Evolutionary conservation across 2,113 vertebrate species (phyloP).

Genomic region (Noturus placidus): DNA sequence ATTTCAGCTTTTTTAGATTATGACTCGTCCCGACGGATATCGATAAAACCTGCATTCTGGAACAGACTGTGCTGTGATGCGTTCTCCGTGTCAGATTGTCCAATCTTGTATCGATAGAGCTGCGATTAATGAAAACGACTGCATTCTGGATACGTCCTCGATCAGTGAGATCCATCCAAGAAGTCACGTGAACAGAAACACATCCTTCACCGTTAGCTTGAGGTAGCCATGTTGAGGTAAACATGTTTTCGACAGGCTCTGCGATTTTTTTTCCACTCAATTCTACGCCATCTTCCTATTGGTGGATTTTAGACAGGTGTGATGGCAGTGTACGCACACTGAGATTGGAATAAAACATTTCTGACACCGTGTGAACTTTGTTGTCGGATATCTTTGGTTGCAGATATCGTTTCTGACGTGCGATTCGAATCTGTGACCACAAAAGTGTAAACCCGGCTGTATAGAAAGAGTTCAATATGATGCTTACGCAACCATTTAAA

Average conservation of each 20-base stretch:
- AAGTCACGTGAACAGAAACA: background rate
- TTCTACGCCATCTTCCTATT: background rate
- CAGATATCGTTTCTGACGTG: background rate
- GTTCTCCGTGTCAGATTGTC: background rate
- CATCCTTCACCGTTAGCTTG: background rate
- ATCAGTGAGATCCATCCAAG: background rate
- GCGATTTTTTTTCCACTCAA: background rate
- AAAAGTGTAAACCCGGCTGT: background rate
- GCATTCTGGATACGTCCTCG: no score
- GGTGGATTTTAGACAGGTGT: background rate
- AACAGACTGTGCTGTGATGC: background rate
- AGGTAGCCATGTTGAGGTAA: background rate
- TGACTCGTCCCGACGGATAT: background rate
- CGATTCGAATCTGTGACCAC: background rate
- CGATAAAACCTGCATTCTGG: background rate
- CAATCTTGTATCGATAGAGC: background rate
- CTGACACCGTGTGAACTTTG: background rate
- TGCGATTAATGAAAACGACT: background rate
- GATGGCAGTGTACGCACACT: background rate
- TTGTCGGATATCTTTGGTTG: background rate
- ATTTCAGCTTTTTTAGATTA: background rate
- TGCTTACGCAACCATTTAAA: background rate
- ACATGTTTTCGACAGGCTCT: background rate
- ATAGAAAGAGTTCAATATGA: background rate
- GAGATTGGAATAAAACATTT: background rate